Evolutionary conservation across 2,113 vertebrate genomes (phyloP).

Genomic region (Brachyistius frenatus): DNA sequence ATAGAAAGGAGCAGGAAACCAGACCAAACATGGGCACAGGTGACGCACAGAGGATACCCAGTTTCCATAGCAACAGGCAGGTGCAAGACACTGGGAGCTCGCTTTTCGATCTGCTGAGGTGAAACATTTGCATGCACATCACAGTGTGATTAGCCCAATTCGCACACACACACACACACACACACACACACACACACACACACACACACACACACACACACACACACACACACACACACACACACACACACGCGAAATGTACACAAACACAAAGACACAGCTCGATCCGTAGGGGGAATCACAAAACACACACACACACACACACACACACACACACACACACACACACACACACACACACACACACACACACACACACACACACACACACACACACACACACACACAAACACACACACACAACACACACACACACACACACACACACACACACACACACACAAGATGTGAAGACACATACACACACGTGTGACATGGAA

Average conservation of each 20-base stretch:
- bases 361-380: neutral
- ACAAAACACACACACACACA: conserved; percentile 3
- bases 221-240: conserved; percentile 21
- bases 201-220: conserved; percentile 26
- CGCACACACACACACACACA: conserved; percentile 14
- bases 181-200: conserved; percentile 21
- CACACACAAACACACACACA: too few species aligned
- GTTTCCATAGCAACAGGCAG: conserved; percentile 86
- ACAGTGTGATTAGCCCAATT: conserved; percentile 30
- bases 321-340: conserved; percentile 17
- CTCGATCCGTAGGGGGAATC: neutral
- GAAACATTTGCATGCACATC: conserved; percentile 67
- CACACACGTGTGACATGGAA: neutral
- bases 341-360: neutral
- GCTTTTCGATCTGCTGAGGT: conserved; percentile 69
- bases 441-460: neutral
- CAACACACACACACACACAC: conserved; percentile 19
- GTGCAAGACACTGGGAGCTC: conserved; percentile 75
- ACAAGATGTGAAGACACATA: neutral
- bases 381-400: conserved; percentile 7
- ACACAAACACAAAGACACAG: neutral
- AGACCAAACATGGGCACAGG: conserved; percentile 80
- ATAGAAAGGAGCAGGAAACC: conserved; percentile 66
- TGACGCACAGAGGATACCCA: conserved; percentile 84
- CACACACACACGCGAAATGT: conserved; percentile 6